Evolutionary conservation across 2,888 invertebrate species (phyloP).

Genomic region (Catocala sponsa): DNA sequence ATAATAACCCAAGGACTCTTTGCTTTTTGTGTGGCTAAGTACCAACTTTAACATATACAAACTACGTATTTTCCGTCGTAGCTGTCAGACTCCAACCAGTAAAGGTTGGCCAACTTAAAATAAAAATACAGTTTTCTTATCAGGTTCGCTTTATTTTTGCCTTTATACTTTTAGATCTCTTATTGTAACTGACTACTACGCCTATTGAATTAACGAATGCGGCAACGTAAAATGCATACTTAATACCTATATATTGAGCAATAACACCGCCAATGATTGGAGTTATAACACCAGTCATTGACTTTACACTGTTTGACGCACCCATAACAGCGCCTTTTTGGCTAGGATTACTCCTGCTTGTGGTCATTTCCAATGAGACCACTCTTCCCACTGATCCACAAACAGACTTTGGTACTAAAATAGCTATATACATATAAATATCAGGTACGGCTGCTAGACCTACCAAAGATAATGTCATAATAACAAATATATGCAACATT

Average conservation of each 20-base stretch:
- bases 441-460: constrained; percentile 73
- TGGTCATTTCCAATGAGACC: constrained; percentile 80
- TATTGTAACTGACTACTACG: constrained; percentile 63
- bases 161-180: constrained; percentile 33
- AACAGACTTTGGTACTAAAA: constrained; percentile 81
- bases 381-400: constrained; percentile 80
- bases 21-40: no score
- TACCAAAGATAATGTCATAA: constrained; percentile 73
- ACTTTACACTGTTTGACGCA: constrained; percentile 85
- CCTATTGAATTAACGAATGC: constrained; percentile 65
- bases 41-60: no score
- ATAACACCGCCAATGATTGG: constrained; percentile 85
- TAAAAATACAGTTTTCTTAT: constrained; percentile 1
- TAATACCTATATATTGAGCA: constrained; percentile 78
- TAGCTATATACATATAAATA: constrained; percentile 69
- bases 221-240: constrained; percentile 67
- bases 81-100: no score
- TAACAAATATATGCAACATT: constrained; percentile 75
- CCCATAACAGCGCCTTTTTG: constrained; percentile 88
- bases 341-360: constrained; percentile 76
- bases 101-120: not conserved
- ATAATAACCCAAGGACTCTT: no score
- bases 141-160: constrained; percentile 47
- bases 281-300: constrained; percentile 85
- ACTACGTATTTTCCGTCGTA: no score